Base-by-base conservation (phyloP, 2,797 vertebrate species). In the Syngnathus acus region DNA sequence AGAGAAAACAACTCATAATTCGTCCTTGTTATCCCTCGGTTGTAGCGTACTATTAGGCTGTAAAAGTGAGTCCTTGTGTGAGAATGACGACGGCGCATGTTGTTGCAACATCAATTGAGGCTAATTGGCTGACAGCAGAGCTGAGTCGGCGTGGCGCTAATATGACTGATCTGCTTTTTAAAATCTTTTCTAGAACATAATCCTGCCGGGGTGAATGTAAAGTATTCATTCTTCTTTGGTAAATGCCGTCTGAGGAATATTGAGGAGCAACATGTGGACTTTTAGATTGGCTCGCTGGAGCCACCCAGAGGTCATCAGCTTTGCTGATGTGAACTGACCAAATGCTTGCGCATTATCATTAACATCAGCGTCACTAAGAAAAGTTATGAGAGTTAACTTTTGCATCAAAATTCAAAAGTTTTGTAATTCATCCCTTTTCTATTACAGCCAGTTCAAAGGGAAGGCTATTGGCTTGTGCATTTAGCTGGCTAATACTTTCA, bases 141-240 rank as follows among this genome's bases (percentile, higher is more conserved):
- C 60, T 47, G 60, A 62, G 60, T 62, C 42, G 60, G 43, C 21
- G 42, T 40, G 4, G 37, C 60, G 21, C 60, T 62, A 62, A 62
- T 62, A 62, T 62, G 60, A 62, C 60, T 62, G 60, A 62, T 62
- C n/a, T 43, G 40, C 60, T 43, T 45, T 62, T 62, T 26, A 26
- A 61, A 47, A 62, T 62, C 19, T 62, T 43, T 62, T 43, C 13
- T 17, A 23, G 21, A 26, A 32, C 60, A 62, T 45, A 45, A 62
- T 45, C 42, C 60, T 32, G 60, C 60, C 26, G 42, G 60, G 60
- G 21, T 26, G 60, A 62, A 62, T 47, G 60, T 16, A 47, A 26
- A 62, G 42, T 62, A 62, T 47, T 62, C 42, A 62, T 62, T 19
- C 21, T 26, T 62, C 60, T 26, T 16, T 6, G 3, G 60, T 45